phyloP scores from a whole-genome alignment of 2,113 vertebrate genomes.

The Ictalurus furcatus region DNA sequence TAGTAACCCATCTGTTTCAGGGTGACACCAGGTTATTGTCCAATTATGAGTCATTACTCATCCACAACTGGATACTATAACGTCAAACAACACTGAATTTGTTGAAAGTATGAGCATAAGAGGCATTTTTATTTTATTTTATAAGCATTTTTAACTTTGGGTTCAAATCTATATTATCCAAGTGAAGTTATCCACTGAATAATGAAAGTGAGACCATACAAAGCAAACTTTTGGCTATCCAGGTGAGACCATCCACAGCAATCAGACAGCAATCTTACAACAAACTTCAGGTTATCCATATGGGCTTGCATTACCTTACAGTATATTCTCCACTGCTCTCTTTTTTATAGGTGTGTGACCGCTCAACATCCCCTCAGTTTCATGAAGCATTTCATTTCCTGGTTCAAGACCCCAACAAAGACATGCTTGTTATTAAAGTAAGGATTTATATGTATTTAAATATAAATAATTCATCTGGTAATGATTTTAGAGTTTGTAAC shows the following conservation, averaged over 20 bases:
- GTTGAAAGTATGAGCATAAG: neutral
- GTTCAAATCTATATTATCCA: neutral
- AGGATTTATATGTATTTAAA: neutral
- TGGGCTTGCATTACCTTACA: neutral
- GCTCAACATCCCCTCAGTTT: conserved; percentile 79
- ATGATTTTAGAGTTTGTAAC: neutral
- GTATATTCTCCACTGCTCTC: neutral
- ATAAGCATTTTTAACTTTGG: too few relatives aligned
- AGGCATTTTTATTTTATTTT: too few relatives aligned
- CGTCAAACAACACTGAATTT: neutral
- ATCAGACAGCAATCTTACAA: neutral
- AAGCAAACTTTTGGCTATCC: neutral
- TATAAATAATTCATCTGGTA: neutral
- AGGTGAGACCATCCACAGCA: neutral
- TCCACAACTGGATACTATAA: neutral
- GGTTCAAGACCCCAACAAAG: conserved; percentile 77
- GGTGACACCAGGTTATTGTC: neutral
- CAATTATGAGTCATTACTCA: too few relatives aligned
- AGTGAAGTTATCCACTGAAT: neutral
- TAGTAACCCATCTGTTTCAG: too few relatives aligned
- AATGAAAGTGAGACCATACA: neutral
- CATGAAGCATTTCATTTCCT: conserved; percentile 83
- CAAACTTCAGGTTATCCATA: neutral
- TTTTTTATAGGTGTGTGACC: conserved; percentile 73
- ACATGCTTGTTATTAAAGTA: conserved; percentile 84